Evolutionary conservation across 2,113 vertebrate genomes (phyloP).

Genomic region (Lichenostomus cassidix): DNA sequence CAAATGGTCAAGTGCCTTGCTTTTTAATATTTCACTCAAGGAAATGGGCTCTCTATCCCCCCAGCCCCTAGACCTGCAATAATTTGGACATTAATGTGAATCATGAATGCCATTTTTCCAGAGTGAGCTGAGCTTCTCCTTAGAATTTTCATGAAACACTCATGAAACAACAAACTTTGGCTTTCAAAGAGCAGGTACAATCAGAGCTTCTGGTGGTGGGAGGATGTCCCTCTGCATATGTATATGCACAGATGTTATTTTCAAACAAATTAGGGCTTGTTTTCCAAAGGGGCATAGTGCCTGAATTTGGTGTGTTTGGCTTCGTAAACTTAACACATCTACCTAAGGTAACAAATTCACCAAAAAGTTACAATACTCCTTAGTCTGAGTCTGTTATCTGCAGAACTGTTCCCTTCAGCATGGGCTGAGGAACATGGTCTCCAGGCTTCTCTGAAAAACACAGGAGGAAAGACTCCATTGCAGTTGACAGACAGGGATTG

Average conservation of each 20-base stretch:
- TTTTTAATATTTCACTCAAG: background rate
- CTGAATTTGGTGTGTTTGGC: background rate
- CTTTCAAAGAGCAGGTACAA: background rate
- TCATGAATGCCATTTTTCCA: background rate
- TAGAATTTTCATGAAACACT: background rate
- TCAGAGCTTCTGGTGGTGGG: background rate
- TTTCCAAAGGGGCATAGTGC: background rate
- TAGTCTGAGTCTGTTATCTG: background rate
- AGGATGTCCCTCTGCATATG: background rate
- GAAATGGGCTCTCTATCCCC: background rate
- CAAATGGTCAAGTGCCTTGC: background rate
- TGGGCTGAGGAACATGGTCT: background rate
- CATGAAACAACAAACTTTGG: background rate
- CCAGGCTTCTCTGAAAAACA: background rate
- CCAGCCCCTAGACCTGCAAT: background rate
- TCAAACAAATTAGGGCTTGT: background rate
- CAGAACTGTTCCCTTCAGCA: background rate
- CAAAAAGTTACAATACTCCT: background rate
- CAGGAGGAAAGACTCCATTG: background rate
- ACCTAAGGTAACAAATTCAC: background rate
- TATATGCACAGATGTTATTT: background rate
- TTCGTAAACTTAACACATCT: background rate
- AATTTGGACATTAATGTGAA: background rate
- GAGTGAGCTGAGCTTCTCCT: background rate
- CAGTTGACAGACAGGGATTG: background rate